Evolutionary conservation across 2,888 invertebrate species (phyloP).

Genomic region (Ichneumon xanthorius): DNA sequence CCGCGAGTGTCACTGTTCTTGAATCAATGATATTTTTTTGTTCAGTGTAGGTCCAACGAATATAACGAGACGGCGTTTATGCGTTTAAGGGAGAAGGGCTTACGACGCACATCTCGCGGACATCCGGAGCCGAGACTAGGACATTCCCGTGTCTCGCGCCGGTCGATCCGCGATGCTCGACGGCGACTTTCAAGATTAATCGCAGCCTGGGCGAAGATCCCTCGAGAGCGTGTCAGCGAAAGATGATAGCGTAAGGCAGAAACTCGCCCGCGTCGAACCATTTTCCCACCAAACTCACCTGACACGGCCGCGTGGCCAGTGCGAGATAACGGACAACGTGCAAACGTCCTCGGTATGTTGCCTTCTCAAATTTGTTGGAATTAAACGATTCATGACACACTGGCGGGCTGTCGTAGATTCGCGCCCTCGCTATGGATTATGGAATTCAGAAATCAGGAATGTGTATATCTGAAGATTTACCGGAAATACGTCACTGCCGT

Average conservation of each 20-base stretch:
- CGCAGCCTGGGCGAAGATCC: constrained; percentile 62
- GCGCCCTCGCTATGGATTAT: neutral
- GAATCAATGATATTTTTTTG: too few relatives aligned
- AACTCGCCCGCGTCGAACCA: constrained; percentile 74
- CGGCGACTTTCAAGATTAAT: constrained; percentile 75
- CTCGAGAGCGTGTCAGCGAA: constrained; percentile 78
- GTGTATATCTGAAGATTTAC: neutral
- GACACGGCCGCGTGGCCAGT: constrained; percentile 76
- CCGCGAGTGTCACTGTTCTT: too few relatives aligned
- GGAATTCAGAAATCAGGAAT: neutral
- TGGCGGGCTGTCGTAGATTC: neutral
- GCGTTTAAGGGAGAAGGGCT: neutral
- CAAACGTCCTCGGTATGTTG: constrained; percentile 16
- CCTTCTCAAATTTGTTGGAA: neutral
- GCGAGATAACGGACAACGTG: constrained; percentile 64
- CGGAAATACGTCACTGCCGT: too few relatives aligned
- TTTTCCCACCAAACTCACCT: constrained; percentile 84
- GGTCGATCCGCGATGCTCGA: constrained; percentile 30
- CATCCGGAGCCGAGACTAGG: neutral
- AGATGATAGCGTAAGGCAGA: constrained; percentile 73
- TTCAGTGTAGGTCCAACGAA: too few relatives aligned
- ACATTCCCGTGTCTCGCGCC: neutral
- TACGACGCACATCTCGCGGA: neutral
- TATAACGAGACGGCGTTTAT: neutral
- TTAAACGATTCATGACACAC: neutral